phyloP scores from a whole-genome alignment of 2,113 vertebrate species.

The Trogon melanurus region DNA sequence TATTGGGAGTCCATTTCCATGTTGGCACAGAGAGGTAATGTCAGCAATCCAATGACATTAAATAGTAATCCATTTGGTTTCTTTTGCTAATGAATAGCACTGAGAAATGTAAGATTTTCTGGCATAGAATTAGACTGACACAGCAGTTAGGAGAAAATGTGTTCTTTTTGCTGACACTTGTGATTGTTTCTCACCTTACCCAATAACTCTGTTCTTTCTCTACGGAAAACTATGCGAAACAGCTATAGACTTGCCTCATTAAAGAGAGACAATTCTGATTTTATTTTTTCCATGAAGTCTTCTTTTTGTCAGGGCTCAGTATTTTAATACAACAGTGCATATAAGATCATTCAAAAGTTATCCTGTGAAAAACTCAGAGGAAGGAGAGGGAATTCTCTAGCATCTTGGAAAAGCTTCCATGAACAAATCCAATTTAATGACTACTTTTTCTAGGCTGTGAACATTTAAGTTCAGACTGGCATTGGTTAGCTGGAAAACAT shows the following conservation, averaged over 20 bases:
- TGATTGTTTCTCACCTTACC: neutral
- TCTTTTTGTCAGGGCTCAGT: neutral
- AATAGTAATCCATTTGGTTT: neutral
- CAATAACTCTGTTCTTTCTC: neutral
- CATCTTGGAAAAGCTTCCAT: neutral
- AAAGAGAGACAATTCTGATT: neutral
- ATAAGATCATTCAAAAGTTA: neutral
- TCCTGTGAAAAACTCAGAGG: neutral
- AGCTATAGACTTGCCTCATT: neutral
- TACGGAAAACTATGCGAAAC: neutral
- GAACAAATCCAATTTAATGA: neutral
- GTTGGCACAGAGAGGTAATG: neutral
- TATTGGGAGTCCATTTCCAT: neutral
- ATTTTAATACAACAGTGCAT: neutral
- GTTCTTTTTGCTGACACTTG: neutral
- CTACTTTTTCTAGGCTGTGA: neutral
- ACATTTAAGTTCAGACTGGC: neutral
- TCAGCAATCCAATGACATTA: neutral
- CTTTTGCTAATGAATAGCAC: neutral
- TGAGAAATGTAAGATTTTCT: neutral
- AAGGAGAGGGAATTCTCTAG: neutral
- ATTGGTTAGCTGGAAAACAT: neutral
- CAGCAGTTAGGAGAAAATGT: neutral
- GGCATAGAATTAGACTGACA: neutral
- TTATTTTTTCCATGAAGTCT: neutral